Base-by-base conservation (phyloP, 2,888 invertebrate species). In the Fissipunctia ypsillon region DNA sequence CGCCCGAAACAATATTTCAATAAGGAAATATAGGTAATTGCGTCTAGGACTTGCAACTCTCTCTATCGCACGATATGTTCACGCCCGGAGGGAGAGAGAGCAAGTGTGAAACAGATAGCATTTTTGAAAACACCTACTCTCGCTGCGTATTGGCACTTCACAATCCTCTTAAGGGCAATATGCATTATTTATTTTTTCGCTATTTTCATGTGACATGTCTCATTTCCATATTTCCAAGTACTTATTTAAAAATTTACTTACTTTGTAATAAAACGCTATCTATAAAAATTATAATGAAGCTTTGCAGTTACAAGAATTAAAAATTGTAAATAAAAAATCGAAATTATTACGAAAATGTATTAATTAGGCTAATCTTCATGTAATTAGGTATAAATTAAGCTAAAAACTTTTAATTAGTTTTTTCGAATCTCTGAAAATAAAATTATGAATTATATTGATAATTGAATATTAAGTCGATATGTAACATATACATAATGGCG, bases 271-370 rank as follows among this genome's bases (percentile, higher is more conserved):
- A 22, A 35, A 28, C 22, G 31, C 6, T 52, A 16, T 59, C 4
- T 38, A 38, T 2, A 4, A 3, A 31, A n/a, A 4, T 2, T 9
- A 38, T 59, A 50, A n/a, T 25, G 12, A 70, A n/a, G 14, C 43
- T 59, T 57, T 38, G n/a, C 16, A 59, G 12, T 35, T 28, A 35
- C 0, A n/a, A 10, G 19, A 35, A 43, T 28, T 38, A 41, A 35
- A 35, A 35, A 50, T 59, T 59, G n/a, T 38, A 22, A 38, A 48
- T 14, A 9, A 50, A 59, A 41, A 31, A 38, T 41, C 14, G 14
- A 43, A 78, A 59, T 78, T 12, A 50, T 45, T 38, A 78, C 0
- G 6, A 54, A 71, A 75, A 50, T 60, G 14, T 71, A 22, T 72
- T n/a, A n/a, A n/a, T 31, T 72, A 25, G 0, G 2, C 14, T n/a